These are phyloP conservation scores for Zelostemma sp. DNA, from an alignment of 1,140 invertebrate species.

Conservation along the genomic window DNA sequence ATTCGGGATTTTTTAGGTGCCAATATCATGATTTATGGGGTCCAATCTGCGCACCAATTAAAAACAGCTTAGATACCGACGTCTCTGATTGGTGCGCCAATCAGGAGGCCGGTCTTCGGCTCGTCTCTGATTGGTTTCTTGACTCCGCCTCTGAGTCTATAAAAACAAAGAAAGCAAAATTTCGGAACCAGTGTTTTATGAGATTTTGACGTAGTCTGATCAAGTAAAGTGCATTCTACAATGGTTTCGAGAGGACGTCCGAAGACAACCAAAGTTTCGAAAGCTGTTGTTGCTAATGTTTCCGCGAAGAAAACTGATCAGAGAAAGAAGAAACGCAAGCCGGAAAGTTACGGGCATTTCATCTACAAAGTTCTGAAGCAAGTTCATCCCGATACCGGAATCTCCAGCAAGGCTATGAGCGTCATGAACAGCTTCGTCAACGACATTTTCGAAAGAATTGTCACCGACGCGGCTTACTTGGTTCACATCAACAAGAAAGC, in stretches of 20 bases:
- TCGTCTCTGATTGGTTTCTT: too few relatives aligned
- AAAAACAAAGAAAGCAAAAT: too few relatives aligned
- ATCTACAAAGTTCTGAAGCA: conserved; percentile 79
- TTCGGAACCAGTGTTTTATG: too few relatives aligned
- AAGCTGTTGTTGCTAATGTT: too few relatives aligned
- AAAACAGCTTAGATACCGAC: background rate
- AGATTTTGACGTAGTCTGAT: too few relatives aligned
- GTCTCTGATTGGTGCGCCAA: too few relatives aligned
- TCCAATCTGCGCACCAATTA: background rate
- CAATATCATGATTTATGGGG: background rate
- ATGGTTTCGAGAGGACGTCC: too few relatives aligned
- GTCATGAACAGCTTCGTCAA: conserved; percentile 75
- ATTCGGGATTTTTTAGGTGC: background rate
- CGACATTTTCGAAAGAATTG: conserved; percentile 76
- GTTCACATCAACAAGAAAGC: too few relatives aligned
- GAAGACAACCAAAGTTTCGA: too few relatives aligned
- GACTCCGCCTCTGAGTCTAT: too few relatives aligned
- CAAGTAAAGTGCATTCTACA: too few relatives aligned
- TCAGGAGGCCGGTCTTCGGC: too few relatives aligned
- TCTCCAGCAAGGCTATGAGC: conserved; percentile 74
- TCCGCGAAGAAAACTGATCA: conserved; percentile 6
- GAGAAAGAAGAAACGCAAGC: conserved; percentile 67
- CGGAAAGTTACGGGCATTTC: conserved; percentile 78
- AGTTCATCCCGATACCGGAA: conserved; percentile 77
- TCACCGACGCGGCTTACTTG: conserved; percentile 55